These are phyloP conservation scores for Buceros bicornis DNA, from an alignment of 2,797 vertebrate species.

Conservation along the genomic window DNA sequence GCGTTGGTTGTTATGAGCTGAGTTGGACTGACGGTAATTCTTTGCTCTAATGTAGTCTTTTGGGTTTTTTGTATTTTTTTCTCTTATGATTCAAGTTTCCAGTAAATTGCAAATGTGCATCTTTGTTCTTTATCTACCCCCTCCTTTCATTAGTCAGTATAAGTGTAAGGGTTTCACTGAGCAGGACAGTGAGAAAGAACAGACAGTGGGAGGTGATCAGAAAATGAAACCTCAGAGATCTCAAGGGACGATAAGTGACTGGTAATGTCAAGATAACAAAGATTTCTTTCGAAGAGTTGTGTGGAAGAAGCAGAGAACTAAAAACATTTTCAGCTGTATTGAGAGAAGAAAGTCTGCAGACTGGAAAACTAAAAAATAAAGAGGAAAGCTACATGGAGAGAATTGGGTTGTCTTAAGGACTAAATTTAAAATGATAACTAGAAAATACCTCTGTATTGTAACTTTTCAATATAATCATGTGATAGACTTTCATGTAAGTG, in stretches of 20 bases:
- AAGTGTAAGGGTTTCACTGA: not conserved
- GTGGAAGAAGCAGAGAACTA: not conserved
- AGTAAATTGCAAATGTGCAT: constrained; percentile 5
- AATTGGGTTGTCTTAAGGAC: not conserved
- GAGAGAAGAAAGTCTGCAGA: not conserved
- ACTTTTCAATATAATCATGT: not conserved
- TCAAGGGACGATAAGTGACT: constrained; percentile 29
- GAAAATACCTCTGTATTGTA: not conserved
- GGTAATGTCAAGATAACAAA: constrained; percentile 25
- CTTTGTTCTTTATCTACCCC: constrained; percentile 23
- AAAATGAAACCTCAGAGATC: constrained; percentile 23
- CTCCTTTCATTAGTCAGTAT: not conserved
- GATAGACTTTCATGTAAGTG: not conserved
- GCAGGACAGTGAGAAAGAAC: constrained; percentile 8
- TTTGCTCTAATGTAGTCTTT: not conserved
- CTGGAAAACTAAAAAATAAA: not conserved
- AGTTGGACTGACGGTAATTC: not conserved
- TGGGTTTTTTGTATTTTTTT: not conserved
- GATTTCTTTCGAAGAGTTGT: constrained; percentile 48
- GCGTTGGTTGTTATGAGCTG: not conserved
- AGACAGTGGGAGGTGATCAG: constrained; percentile 32
- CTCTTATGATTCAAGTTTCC: constrained; percentile 27
- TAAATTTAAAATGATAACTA: not conserved
- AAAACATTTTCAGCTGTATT: constrained; percentile 2
- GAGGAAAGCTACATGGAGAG: not conserved